Evolutionary conservation across 2,888 invertebrate species (phyloP).

Genomic region (Branchinecta sandiegonensis): DNA sequence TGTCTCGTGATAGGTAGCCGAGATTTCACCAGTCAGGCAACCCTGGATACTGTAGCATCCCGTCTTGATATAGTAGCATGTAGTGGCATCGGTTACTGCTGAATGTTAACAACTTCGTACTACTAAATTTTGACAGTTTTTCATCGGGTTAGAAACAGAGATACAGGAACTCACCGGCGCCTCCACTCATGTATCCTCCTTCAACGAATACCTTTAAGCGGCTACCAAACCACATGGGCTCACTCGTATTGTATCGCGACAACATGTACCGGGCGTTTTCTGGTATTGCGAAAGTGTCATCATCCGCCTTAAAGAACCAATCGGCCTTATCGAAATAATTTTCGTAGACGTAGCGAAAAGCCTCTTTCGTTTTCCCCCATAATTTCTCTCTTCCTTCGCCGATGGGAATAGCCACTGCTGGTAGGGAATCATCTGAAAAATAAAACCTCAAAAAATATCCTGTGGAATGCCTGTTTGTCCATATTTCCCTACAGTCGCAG

Average conservation of each 20-base stretch:
- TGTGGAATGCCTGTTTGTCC: too few species aligned
- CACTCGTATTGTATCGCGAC: slow-evolving; percentile 32
- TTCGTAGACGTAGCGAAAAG: slow-evolving; percentile 36
- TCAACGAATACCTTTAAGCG: slow-evolving; percentile 37
- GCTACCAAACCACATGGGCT: slow-evolving; percentile 37
- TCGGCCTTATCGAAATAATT: slow-evolving; percentile 37
- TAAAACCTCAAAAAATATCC: too few species aligned
- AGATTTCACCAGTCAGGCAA: too few species aligned
- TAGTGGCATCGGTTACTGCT: too few species aligned
- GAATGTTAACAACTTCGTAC: too few species aligned
- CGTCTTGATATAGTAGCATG: too few species aligned
- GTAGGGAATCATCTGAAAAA: slow-evolving; percentile 34
- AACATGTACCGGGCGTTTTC: slow-evolving; percentile 42
- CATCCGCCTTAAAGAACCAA: slow-evolving; percentile 45
- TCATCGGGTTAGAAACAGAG: background rate
- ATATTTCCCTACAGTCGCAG: too few species aligned
- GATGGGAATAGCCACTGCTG: slow-evolving; percentile 37
- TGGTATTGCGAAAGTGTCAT: slow-evolving; percentile 39
- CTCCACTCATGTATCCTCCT: slow-evolving; percentile 33
- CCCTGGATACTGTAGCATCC: too few species aligned
- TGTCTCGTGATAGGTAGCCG: too few species aligned
- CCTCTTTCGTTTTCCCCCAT: slow-evolving; percentile 43
- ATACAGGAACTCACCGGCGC: slow-evolving; percentile 23
- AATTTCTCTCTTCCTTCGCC: slow-evolving; percentile 38
- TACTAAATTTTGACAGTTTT: too few species aligned